phyloP scores from a whole-genome alignment of 2,888 invertebrate genomes.

The Amphipyra tragopoginis region DNA sequence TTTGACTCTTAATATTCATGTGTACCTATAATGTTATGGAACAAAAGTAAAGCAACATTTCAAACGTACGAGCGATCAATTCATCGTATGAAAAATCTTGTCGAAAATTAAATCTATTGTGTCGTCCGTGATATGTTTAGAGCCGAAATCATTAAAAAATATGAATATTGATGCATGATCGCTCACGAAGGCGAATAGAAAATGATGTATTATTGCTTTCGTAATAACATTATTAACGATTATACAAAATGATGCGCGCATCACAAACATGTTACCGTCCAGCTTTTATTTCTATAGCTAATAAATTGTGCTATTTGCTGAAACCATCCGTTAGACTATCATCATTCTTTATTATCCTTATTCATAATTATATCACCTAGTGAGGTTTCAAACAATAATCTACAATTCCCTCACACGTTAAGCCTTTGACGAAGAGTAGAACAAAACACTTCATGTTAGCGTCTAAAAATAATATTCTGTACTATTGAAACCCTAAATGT shows the following conservation, averaged over 20 bases:
- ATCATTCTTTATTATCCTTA: constrained; percentile 76
- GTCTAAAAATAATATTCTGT: constrained; percentile 23
- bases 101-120: constrained; percentile 59
- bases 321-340: constrained; percentile 75
- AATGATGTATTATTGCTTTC: constrained; percentile 72
- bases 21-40: constrained; percentile 71
- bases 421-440: constrained; percentile 45
- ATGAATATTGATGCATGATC: constrained; percentile 57
- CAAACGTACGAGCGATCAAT: constrained; percentile 62
- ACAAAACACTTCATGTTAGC: constrained; percentile 23
- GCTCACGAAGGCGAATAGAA: constrained; percentile 60
- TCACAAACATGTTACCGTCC: constrained; percentile 66
- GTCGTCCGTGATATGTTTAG: constrained; percentile 77
- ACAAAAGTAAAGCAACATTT: constrained; percentile 84
- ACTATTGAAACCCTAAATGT: constrained; percentile 41
- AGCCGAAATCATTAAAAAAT: constrained; percentile 54
- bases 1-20: constrained; percentile 43
- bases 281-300: constrained; percentile 79
- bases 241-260: constrained; percentile 67
- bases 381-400: constrained; percentile 88
- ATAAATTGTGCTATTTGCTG: constrained; percentile 85
- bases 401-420: constrained; percentile 81
- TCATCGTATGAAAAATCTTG: constrained; percentile 53
- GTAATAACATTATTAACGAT: constrained; percentile 70
- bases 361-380: constrained; percentile 85